A percentile compares a stretch with the other conserved stretches of the same genome.
Conservation (phyloP, 2,113 vertebrate genomes). For the Tupaia tana region DNA sequence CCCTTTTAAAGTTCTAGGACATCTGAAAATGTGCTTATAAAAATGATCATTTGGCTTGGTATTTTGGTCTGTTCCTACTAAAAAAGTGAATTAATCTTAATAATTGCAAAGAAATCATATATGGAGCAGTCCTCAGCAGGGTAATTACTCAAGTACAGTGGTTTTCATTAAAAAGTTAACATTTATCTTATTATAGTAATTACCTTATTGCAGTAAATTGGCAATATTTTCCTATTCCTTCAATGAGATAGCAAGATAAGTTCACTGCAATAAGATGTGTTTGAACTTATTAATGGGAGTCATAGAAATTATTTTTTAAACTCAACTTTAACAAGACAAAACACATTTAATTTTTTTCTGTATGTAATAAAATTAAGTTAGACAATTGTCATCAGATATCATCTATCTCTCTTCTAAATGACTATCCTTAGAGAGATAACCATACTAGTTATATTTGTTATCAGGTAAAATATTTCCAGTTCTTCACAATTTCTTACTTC, state of each 20-base stretch:
- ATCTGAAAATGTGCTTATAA: constrained; percentile 74
- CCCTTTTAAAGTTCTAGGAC: constrained; percentile 55
- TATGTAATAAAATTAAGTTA: not conserved
- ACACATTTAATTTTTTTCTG: not conserved
- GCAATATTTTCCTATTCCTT: constrained; percentile 74
- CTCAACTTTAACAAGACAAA: constrained; percentile 24
- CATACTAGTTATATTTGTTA: not conserved
- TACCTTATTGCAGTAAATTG: constrained; percentile 81
- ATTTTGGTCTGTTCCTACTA: constrained; percentile 78
- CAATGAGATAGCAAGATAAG: constrained; percentile 58
- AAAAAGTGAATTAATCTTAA: constrained; percentile 84
- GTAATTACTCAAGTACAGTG: constrained; percentile 81
- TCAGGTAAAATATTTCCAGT: not conserved
- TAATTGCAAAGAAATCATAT: constrained; percentile 84
- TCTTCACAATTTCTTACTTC: not conserved
- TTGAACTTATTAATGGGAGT: constrained; percentile 70
- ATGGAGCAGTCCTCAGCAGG: constrained; percentile 74
- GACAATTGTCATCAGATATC: not conserved
- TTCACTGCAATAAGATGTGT: constrained; percentile 55
- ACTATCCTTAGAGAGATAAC: not conserved
- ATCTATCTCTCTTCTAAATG: not conserved
- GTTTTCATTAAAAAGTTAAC: constrained; percentile 84
- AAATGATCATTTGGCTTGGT: constrained; percentile 80
- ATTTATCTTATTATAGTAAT: constrained; percentile 82
- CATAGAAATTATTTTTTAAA: constrained; percentile 42